These are phyloP conservation scores for Pristionchus arcanus DNA, from an alignment of 2,888 invertebrate species.

Conservation along the genomic window DNA sequence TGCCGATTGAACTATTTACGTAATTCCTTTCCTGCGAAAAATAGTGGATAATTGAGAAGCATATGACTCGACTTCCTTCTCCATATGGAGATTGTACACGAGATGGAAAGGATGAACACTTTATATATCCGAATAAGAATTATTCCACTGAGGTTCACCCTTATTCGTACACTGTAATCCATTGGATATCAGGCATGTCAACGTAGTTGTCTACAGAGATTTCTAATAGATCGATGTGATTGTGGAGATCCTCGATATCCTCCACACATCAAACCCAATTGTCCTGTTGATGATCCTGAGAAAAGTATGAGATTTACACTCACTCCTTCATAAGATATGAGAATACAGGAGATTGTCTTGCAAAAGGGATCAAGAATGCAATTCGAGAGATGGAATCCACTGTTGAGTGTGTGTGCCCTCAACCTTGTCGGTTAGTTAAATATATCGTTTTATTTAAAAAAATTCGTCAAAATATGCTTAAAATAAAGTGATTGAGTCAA, in stretches of 20 bases:
- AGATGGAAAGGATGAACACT: constrained; percentile 74
- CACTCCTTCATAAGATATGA: neutral
- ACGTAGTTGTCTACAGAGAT: constrained; percentile 74
- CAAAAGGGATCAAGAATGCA: constrained; percentile 68
- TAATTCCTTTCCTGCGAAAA: no score
- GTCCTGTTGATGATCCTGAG: constrained; percentile 73
- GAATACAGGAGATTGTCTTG: constrained; percentile 72
- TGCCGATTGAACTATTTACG: no score
- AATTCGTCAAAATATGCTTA: neutral
- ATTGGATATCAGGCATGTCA: constrained; percentile 71
- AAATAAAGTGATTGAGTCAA: constrained; percentile 63
- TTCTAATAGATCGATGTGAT: constrained; percentile 70
- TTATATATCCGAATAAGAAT: constrained; percentile 73
- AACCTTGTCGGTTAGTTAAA: constrained; percentile 74
- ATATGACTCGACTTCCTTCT: constrained; percentile 74
- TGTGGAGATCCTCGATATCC: constrained; percentile 79
- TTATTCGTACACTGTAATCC: neutral
- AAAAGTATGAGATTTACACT: constrained; percentile 60
- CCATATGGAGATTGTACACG: constrained; percentile 78
- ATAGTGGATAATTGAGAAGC: constrained; percentile 61
- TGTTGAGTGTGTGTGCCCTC: constrained; percentile 70
- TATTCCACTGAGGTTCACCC: constrained; percentile 74
- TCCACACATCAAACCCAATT: constrained; percentile 68
- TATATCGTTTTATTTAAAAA: no score
- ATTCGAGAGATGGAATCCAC: constrained; percentile 63